A percentile compares a stretch with the other conserved stretches of the same genome.
phyloP scores from a whole-genome alignment of 1,140 invertebrate genomes.

The Steinernema feltiae region DNA sequence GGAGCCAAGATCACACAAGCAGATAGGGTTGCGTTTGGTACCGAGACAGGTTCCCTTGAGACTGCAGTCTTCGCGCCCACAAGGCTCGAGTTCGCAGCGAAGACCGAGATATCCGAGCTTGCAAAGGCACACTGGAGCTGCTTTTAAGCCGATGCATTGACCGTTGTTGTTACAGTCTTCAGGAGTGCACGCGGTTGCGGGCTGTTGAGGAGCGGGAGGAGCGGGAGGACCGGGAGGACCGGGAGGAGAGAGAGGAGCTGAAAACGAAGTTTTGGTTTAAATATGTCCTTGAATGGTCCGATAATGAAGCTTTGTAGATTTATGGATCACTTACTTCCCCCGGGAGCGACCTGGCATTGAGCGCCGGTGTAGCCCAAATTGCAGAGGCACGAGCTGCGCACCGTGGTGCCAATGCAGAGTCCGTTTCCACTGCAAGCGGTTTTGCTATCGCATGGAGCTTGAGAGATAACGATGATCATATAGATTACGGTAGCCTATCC shows the following conservation, averaged over 20 bases:
- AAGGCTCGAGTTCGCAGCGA: conserved; percentile 27
- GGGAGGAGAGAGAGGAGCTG: conserved; percentile 3
- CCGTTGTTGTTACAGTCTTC: conserved; percentile 36
- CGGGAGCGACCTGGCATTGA: conserved; percentile 24
- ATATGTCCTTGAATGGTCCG: neutral
- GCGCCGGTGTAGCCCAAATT: conserved; percentile 26
- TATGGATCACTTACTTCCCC: neutral
- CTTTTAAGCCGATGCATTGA: conserved; percentile 33
- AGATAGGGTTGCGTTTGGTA: conserved; percentile 32
- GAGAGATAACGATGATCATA: neutral
- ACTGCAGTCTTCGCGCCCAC: conserved; percentile 36
- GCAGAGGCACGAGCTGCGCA: conserved; percentile 25
- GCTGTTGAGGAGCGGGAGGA: too few species aligned
- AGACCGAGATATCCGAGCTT: conserved; percentile 30
- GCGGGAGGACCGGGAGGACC: too few species aligned
- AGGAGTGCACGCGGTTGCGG: conserved; percentile 21
- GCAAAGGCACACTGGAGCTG: conserved; percentile 26
- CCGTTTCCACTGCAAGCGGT: conserved; percentile 30
- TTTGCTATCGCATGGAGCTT: conserved; percentile 4
- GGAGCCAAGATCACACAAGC: conserved; percentile 39
- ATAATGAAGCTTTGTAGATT: too few species aligned
- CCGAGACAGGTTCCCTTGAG: conserved; percentile 41
- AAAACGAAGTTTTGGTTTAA: conserved; percentile 11
- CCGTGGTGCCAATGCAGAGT: conserved; percentile 29
- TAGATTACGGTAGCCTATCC: neutral